These are phyloP conservation scores for Coenonympha arcania DNA, from an alignment of 2,888 invertebrate species.

Conservation along the genomic window DNA sequence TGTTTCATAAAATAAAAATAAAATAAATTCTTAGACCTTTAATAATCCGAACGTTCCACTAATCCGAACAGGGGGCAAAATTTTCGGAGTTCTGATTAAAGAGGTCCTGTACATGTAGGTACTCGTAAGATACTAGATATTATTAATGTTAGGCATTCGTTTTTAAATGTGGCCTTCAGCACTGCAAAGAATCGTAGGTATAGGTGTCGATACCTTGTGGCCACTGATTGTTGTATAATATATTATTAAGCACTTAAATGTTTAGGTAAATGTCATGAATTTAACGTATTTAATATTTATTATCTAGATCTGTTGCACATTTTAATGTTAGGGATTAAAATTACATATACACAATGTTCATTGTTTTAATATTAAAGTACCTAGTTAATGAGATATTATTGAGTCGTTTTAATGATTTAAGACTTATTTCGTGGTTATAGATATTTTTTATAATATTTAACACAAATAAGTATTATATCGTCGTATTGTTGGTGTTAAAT, in stretches of 20 bases:
- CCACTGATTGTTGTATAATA: slow-evolving; percentile 11
- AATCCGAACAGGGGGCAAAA: too few species aligned
- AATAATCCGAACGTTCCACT: too few species aligned
- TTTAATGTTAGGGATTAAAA: not conserved
- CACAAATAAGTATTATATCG: too few species aligned
- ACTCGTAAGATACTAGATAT: too few species aligned
- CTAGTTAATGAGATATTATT: not conserved
- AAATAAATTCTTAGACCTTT: too few species aligned
- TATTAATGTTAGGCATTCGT: not conserved
- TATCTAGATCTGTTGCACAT: slow-evolving; percentile 19
- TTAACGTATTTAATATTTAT: not conserved
- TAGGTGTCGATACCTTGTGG: slow-evolving; percentile 5
- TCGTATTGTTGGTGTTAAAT: too few species aligned
- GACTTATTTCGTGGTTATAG: not conserved
- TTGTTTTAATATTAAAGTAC: slow-evolving; percentile 1
- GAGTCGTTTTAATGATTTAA: not conserved
- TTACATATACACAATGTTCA: slow-evolving; percentile 14
- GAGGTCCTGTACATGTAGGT: not conserved
- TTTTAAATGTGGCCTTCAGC: slow-evolving; percentile 21
- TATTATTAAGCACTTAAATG: not conserved
- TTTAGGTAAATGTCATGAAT: slow-evolving; percentile 7
- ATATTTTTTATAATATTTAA: too few species aligned
- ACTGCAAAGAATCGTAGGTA: not conserved
- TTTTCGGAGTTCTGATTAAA: not conserved
- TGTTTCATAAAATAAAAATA: too few species aligned